Evolutionary conservation across 1,140 invertebrate species (phyloP), one percentile per base, ranked within the genome.

Genomic region (Eriosoma lanigerum): DNA sequence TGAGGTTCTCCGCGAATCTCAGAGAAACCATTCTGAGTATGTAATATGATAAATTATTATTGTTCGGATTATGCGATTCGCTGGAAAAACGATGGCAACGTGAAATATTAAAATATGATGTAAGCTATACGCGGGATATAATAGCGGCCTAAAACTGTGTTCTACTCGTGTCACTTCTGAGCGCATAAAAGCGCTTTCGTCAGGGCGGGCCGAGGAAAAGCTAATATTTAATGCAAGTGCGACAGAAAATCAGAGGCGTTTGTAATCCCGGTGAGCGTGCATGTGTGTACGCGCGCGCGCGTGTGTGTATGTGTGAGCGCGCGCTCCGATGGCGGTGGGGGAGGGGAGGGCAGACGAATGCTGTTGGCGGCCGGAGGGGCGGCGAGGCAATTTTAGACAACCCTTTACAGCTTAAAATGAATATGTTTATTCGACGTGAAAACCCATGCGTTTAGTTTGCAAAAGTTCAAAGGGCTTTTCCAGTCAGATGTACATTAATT

Each of bases 401-500:
- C 72, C 72, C 72, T 75, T 75, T 75, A 75, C 72, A 76, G 72
- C 72, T 76, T 76, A 76, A 76, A 76, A 76, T 52, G 72, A 76
- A 76, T 76, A 76, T 76, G 72, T 76, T 76, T 76, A 76, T 76
- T 76, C 72, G 72, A 76, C 72, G 72, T 76, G 72, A 76, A 76
- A 76, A 76, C 72, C 72, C 73, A 76, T 58, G 73, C 73, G 73
- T 76, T 76, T 76, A 76, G 73, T 76, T 76, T 76, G 73, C 73
- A 76, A 76, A 76, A 76, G 73, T 76, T 76, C 73, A 76, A 76
- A 76, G 73, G 73, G 73, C 73, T 76, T 76, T 76, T 76, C 73
- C 73, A 76, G 73, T 76, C 73, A 76, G 73, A 76, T 76, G 73
- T 76, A 76, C 73, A 76, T 76, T 76, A 76, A 76, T 76, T 76